Evolutionary conservation across 2,113 vertebrate species (phyloP), one percentile per base, ranked within the genome.

Genomic region (Rhinoderma darwinii): DNA sequence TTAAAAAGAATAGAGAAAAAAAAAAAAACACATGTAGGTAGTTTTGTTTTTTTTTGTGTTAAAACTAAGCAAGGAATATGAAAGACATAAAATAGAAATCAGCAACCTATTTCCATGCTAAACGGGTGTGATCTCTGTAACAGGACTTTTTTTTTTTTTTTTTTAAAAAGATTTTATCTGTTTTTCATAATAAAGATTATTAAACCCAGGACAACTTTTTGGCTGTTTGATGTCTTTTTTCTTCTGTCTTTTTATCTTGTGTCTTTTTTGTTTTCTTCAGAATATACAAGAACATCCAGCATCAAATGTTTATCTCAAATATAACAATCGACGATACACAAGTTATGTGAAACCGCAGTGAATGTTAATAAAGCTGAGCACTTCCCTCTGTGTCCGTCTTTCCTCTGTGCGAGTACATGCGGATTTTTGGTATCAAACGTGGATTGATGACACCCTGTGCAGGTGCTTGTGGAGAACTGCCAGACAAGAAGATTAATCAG

Each of bases 321-420:
- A 94, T 92, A 93, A 91, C 95, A 95, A 96, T 87, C 94, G 93
- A 95, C 93, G 91, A 94, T 94, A 97, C 96, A 96, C 94, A 93
- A 94, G 94, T 91, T 94, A 93, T 94, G 95, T 94, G 95, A 95
- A 94, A 93, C 92, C 47, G 94, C 94, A 93, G 93, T 94, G 95
- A 94, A 93, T 95, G 92, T 94, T 92, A 92, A 94, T 96, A 95
- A 97, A 97, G 95, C 96, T 96, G 95, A 96, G 95, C 95, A 94
- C 92, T 93, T 94, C 70, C 0, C 75, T 84, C 80, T 84, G 75
- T 72, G 81, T 83, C 82, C 74, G 44, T 79, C 72, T 89, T 90
- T 43, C 73, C 73, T 83, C 72, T 83, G 78, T 86, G 72, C 30
- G 83, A 82, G 51, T 70, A 86, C 50, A 54, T 66, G 63, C 63